Evolutionary conservation across 2,113 vertebrate genomes (phyloP).

Genomic region (Cettia cetti): DNA sequence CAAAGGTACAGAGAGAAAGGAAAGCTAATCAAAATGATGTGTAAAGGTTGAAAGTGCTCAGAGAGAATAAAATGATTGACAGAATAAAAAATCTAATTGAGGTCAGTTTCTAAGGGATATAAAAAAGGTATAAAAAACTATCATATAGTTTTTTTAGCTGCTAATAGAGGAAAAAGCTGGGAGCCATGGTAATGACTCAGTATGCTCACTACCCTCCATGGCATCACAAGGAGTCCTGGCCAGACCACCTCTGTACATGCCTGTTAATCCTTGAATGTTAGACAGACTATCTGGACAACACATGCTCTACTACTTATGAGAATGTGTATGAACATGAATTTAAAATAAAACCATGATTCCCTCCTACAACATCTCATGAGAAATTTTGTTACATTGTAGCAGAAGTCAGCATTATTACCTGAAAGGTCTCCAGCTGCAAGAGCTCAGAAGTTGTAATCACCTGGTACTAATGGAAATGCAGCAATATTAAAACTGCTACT

Average conservation of each 20-base stretch:
- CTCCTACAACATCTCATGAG: background rate
- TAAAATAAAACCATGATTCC: background rate
- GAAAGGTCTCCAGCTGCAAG: background rate
- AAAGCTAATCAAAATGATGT: background rate
- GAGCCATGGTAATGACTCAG: background rate
- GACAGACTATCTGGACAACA: background rate
- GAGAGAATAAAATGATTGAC: background rate
- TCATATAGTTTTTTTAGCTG: too few species aligned
- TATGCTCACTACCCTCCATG: background rate
- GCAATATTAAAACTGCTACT: background rate
- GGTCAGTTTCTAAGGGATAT: background rate
- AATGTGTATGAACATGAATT: background rate
- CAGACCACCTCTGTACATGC: background rate
- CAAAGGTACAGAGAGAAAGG: background rate
- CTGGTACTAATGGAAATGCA: background rate
- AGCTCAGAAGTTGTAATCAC: background rate
- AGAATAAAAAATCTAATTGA: background rate
- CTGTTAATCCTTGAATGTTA: background rate
- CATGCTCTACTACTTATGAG: background rate
- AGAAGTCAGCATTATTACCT: background rate
- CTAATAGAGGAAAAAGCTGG: background rate
- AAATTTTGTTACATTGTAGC: background rate
- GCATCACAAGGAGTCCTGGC: background rate
- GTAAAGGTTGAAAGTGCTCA: background rate
- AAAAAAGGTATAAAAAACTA: background rate